Evolutionary conservation across 2,113 vertebrate species (phyloP), one percentile per base, ranked within the genome.

Genomic region (Eulemur rufifrons): DNA sequence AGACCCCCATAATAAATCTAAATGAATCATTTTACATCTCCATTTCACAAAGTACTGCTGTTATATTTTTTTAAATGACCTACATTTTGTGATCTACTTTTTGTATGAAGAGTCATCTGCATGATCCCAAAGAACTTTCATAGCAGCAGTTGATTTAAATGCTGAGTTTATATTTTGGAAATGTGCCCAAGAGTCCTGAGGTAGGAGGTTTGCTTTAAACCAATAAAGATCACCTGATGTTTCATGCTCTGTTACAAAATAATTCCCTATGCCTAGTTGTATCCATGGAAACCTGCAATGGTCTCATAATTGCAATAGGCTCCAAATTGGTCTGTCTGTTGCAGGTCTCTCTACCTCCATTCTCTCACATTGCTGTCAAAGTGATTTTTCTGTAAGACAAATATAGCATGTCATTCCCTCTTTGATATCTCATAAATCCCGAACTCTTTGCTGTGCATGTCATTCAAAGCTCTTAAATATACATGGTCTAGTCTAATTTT

Each of bases 61-160:
- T 56, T n/a, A 76, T 29, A 29, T 83, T 91, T 86, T 92, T 94
- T 85, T 45, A 69, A 93, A 82, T 42, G 89, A 81, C 73, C 95
- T 97, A 94, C 50, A 95, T 97, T 96, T 90, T 91, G 27, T 96
- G 71, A 74, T 86, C 78, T 96, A 77, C 61, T 84, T 95, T 97
- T 94, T 93, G 45, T 61, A 12, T 74, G 34, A 91, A 91, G 20
- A n/a, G 29, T 82, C 52, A 91, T 89, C 63, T 73, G 25, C 56
- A 14, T 74, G 76, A 93, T 95, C 78, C 82, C 39, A 18, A 81
- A 93, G 37, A 83, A 64, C 63, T 86, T 77, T 66, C 81, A 54
- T 63, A 66, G 39, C 82, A 89, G 68, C 69, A 39, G 39, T 86
- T 91, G 56, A 84, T 64, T 93, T 86, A 61, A 93, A 91, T 63